These are phyloP conservation scores for Drosophila nannoptera DNA, from an alignment of 1,140 invertebrate species.

Conservation along the genomic window DNA sequence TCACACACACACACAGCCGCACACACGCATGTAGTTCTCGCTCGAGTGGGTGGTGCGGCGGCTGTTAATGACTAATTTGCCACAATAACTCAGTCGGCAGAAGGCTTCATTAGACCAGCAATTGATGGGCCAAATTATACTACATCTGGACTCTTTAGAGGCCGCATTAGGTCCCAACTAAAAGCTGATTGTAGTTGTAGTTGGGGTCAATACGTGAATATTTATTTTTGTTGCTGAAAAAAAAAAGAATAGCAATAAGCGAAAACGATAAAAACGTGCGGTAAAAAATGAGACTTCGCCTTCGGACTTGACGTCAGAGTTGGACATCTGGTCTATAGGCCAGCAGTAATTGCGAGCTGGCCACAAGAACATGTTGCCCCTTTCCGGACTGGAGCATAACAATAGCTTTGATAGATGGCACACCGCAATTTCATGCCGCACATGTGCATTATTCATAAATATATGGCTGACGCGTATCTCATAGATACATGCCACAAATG, in stretches of 20 bases:
- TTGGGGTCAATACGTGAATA: background rate
- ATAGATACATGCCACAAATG: slow-evolving; percentile 40
- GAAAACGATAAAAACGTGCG: slow-evolving; percentile 20
- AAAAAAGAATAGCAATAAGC: background rate
- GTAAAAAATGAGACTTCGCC: slow-evolving; percentile 41
- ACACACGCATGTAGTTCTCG: slow-evolving; percentile 44
- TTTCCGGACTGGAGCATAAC: slow-evolving; percentile 38
- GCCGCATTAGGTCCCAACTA: slow-evolving; percentile 56
- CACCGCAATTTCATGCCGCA: slow-evolving; percentile 50
- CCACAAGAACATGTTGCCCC: background rate
- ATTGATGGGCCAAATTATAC: slow-evolving; percentile 32
- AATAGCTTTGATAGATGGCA: slow-evolving; percentile 57
- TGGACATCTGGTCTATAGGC: slow-evolving; percentile 55
- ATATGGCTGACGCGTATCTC: slow-evolving; percentile 48
- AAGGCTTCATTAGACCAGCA: slow-evolving; percentile 56
- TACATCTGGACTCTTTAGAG: slow-evolving; percentile 66
- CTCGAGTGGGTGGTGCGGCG: background rate
- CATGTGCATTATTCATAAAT: slow-evolving; percentile 50
- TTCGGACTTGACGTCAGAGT: slow-evolving; percentile 60
- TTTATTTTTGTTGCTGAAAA: slow-evolving; percentile 21
- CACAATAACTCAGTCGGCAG: slow-evolving; percentile 67
- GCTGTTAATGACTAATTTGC: slow-evolving; percentile 57
- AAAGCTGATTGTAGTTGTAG: slow-evolving; percentile 32
- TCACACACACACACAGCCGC: too few species aligned
- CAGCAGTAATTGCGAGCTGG: slow-evolving; percentile 13